phyloP scores from a whole-genome alignment of 2,888 invertebrate species.

The Drosophila borborema region DNA sequence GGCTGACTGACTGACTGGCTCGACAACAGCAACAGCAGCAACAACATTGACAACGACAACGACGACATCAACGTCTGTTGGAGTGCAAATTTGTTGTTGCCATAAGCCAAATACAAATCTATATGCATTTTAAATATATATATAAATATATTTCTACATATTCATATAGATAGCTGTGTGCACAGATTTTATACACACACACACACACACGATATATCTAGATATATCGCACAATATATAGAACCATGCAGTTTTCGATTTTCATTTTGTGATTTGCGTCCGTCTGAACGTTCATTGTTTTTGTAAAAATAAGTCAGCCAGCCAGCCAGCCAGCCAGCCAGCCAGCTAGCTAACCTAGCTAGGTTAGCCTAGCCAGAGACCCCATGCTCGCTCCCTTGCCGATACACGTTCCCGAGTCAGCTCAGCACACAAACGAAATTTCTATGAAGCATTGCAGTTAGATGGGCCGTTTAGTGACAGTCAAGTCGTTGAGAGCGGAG shows the following conservation, averaged over 20 bases:
- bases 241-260: slow-evolving; percentile 72
- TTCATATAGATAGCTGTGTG: slow-evolving; percentile 20
- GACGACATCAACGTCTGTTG: slow-evolving; percentile 61
- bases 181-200: slow-evolving; percentile 1
- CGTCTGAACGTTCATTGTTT: slow-evolving; percentile 67
- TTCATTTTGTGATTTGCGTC: slow-evolving; percentile 70
- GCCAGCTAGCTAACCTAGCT: background rate
- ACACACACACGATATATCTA: background rate
- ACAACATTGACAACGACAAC: slow-evolving; percentile 28
- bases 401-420: slow-evolving; percentile 19
- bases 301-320: slow-evolving; percentile 82
- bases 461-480: slow-evolving; percentile 82
- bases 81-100: slow-evolving; percentile 76
- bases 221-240: slow-evolving; percentile 37
- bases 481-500: slow-evolving; percentile 55
- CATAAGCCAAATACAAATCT: slow-evolving; percentile 61
- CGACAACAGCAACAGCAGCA: slow-evolving; percentile 50
- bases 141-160: slow-evolving; percentile 15
- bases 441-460: slow-evolving; percentile 81
- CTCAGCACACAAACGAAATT: slow-evolving; percentile 64
- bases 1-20: slow-evolving; percentile 77
- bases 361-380: background rate
- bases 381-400: slow-evolving; percentile 2
- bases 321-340: slow-evolving; percentile 65
- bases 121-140: slow-evolving; percentile 29